A percentile compares a stretch with the other conserved stretches of the same genome.
Evolutionary conservation across 2,888 invertebrate species (phyloP).

Genomic region (Biston betularia): DNA sequence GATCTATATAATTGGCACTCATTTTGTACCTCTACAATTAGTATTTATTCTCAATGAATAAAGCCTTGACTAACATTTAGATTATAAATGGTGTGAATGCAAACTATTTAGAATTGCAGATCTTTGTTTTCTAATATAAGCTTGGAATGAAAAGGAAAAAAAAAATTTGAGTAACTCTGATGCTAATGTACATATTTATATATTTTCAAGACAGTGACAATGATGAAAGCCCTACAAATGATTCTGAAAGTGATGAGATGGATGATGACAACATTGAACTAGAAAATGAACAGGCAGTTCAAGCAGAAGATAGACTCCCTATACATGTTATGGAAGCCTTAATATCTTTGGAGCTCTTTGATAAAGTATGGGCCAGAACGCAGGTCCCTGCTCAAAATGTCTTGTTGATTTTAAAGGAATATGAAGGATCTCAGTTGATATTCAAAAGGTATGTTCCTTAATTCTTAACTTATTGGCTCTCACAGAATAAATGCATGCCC

Average conservation of each 20-base stretch:
- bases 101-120: too few species aligned
- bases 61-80: too few species aligned
- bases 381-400: slow-evolving; percentile 85
- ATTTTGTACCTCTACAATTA: too few species aligned
- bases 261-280: slow-evolving; percentile 76
- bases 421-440: slow-evolving; percentile 77
- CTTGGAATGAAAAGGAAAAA: too few species aligned
- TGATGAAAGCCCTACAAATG: slow-evolving; percentile 60
- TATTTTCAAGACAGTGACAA: slow-evolving; percentile 60
- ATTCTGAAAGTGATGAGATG: slow-evolving; percentile 73
- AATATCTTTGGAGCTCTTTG: slow-evolving; percentile 85
- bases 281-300: slow-evolving; percentile 52
- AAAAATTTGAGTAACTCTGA: too few species aligned
- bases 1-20: too few species aligned
- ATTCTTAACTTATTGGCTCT: too few species aligned
- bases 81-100: too few species aligned
- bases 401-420: slow-evolving; percentile 80
- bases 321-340: slow-evolving; percentile 87
- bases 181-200: background rate
- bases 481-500: too few species aligned
- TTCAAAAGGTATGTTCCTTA: slow-evolving; percentile 76
- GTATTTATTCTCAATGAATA: too few species aligned
- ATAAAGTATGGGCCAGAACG: slow-evolving; percentile 86
- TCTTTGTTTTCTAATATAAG: too few species aligned
- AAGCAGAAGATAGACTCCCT: slow-evolving; percentile 81